phyloP scores from a whole-genome alignment of 2,797 vertebrate species.

The Emys orbicularis region DNA sequence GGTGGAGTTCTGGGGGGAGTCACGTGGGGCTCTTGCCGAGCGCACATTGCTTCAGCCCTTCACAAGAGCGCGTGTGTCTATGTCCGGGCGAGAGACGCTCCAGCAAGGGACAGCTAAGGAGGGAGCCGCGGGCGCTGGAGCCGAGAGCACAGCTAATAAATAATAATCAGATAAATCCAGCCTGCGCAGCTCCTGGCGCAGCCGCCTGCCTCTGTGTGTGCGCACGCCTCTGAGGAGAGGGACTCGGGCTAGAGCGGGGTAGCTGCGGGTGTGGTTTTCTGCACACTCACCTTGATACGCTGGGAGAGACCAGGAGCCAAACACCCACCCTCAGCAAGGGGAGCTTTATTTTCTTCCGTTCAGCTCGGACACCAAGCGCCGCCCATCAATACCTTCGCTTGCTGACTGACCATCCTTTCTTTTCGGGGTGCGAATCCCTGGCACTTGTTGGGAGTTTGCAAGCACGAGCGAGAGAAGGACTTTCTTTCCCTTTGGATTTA shows the following conservation, averaged over 20 bases:
- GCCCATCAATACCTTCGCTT: slow-evolving; percentile 29
- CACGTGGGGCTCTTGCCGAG: slow-evolving; percentile 43
- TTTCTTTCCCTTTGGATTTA: background rate
- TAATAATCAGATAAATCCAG: background rate
- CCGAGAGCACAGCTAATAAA: background rate
- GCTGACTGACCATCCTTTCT: background rate
- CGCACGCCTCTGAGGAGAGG: background rate
- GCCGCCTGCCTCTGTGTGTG: background rate
- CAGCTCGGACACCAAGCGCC: background rate
- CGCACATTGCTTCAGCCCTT: background rate
- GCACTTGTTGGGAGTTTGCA: background rate
- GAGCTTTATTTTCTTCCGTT: slow-evolving; percentile 22
- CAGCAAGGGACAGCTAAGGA: background rate
- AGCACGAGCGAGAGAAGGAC: background rate
- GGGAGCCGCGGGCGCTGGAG: background rate
- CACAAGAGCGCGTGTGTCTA: background rate
- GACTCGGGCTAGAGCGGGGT: background rate
- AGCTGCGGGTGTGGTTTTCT: background rate
- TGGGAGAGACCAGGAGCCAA: background rate
- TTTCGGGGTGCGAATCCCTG: background rate
- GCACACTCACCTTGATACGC: slow-evolving; percentile 59
- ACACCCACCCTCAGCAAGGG: slow-evolving; percentile 46
- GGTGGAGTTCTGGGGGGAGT: background rate
- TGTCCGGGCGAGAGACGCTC: background rate
- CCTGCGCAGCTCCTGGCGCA: background rate